These are phyloP conservation scores for Phyllotreta cruciferae DNA, from an alignment of 2,888 invertebrate genomes.

Conservation along the genomic window DNA sequence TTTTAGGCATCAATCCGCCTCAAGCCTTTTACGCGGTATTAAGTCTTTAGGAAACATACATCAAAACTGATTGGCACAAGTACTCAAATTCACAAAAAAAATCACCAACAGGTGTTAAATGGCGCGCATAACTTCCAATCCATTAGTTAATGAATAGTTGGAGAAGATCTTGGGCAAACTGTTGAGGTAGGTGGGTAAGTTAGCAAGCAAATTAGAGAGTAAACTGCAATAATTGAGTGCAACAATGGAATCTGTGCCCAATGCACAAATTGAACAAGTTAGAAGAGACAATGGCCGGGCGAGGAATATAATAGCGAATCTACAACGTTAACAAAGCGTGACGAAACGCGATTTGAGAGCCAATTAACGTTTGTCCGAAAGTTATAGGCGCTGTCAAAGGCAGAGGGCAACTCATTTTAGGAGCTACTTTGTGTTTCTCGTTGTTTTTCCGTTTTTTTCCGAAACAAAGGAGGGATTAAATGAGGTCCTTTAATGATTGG, in stretches of 20 bases:
- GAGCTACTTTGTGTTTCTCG: constrained; percentile 24
- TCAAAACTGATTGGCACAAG: too few species aligned
- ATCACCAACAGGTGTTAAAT: too few species aligned
- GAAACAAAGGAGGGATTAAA: constrained; percentile 20
- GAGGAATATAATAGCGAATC: constrained; percentile 17
- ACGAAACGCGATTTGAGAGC: constrained; percentile 29
- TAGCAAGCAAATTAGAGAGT: constrained; percentile 30
- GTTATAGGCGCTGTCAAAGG: constrained; percentile 39
- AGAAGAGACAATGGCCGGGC: constrained; percentile 36
- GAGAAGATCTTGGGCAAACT: constrained; percentile 1
- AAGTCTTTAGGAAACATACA: background rate
- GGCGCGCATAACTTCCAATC: too few species aligned
- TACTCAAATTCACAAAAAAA: too few species aligned
- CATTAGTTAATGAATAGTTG: background rate
- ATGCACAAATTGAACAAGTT: constrained; percentile 38
- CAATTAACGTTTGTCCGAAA: constrained; percentile 43
- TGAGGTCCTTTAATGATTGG: constrained; percentile 18
- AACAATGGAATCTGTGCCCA: constrained; percentile 31
- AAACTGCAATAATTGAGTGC: constrained; percentile 25
- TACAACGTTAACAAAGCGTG: constrained; percentile 22
- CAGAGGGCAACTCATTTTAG: constrained; percentile 22
- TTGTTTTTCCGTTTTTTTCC: constrained; percentile 19
- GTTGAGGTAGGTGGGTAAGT: constrained; percentile 10
- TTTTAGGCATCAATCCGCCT: constrained; percentile 11
- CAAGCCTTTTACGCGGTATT: constrained; percentile 7